Conservation (phyloP, 2,888 invertebrate genomes). For the Epirrhoe alternata region DNA sequence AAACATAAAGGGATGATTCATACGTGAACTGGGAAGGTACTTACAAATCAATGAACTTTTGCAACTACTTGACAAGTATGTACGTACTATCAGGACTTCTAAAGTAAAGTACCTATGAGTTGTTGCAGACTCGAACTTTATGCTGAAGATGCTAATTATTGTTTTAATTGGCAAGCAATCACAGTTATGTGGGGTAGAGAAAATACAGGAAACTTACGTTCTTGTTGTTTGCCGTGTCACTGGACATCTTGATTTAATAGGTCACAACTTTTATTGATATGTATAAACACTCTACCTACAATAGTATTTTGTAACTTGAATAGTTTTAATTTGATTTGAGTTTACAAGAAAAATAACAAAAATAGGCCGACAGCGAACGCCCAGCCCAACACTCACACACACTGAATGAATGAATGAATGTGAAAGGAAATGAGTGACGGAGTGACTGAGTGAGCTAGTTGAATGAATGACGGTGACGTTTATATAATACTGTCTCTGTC, state of each 20-base stretch:
- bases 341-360: constrained; percentile 34
- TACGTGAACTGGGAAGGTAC: background rate
- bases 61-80: background rate
- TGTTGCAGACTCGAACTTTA: background rate
- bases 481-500: background rate
- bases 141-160: background rate
- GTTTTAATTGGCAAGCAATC: background rate
- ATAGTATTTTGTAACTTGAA: background rate
- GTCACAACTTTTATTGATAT: constrained; percentile 34
- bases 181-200: background rate
- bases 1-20: constrained; percentile 25
- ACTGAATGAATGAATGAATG: constrained; percentile 16
- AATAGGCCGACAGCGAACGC: constrained; percentile 33
- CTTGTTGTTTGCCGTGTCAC: constrained; percentile 82
- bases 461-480: background rate
- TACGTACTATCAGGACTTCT: background rate
- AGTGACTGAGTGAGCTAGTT: background rate
- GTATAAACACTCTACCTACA: constrained; percentile 13
- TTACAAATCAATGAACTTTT: constrained; percentile 23
- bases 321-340: background rate
- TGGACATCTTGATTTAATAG: constrained; percentile 77
- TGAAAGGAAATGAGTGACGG: background rate
- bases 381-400: constrained; percentile 35
- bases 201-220: constrained; percentile 75
- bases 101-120: background rate